These are phyloP conservation scores for Gerris lacustris DNA, from an alignment of 2,888 invertebrate species.

Conservation along the genomic window DNA sequence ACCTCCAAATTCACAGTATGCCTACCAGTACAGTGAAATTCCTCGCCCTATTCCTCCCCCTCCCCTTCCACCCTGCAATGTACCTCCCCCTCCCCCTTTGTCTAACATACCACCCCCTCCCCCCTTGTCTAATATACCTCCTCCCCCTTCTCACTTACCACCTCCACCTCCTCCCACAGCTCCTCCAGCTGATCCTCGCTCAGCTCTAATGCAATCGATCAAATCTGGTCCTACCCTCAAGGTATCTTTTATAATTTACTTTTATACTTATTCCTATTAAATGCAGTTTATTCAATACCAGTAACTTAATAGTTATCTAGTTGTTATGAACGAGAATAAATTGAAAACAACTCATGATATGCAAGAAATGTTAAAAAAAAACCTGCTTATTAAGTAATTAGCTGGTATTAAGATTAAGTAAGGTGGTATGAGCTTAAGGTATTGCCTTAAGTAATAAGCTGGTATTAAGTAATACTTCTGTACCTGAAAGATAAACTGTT, in stretches of 20 bases:
- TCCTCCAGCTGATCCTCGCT: constrained; percentile 44
- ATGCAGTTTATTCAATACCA: background rate
- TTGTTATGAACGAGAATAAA: no score
- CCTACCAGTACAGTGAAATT: constrained; percentile 30
- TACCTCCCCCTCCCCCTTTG: constrained; percentile 33
- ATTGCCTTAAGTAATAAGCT: no score
- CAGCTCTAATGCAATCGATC: constrained; percentile 75
- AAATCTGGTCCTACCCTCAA: constrained; percentile 60
- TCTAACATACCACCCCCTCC: no score
- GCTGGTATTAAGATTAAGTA: no score
- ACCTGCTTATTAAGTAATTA: no score
- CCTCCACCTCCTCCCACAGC: constrained; percentile 34
- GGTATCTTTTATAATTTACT: constrained; percentile 39
- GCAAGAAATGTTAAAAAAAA: no score
- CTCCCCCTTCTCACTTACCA: constrained; percentile 34
- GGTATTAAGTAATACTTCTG: no score
- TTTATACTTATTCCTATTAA: constrained; percentile 12
- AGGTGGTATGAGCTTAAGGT: no score
- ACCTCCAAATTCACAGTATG: background rate
- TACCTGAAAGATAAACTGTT: no score
- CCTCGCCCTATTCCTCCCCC: constrained; percentile 44
- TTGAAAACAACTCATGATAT: no score
- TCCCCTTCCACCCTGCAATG: constrained; percentile 40
- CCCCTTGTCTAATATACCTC: no score
- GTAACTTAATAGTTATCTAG: no score